Evolutionary conservation across 2,113 vertebrate genomes (phyloP).

Genomic region (Psittacara wagleri): DNA sequence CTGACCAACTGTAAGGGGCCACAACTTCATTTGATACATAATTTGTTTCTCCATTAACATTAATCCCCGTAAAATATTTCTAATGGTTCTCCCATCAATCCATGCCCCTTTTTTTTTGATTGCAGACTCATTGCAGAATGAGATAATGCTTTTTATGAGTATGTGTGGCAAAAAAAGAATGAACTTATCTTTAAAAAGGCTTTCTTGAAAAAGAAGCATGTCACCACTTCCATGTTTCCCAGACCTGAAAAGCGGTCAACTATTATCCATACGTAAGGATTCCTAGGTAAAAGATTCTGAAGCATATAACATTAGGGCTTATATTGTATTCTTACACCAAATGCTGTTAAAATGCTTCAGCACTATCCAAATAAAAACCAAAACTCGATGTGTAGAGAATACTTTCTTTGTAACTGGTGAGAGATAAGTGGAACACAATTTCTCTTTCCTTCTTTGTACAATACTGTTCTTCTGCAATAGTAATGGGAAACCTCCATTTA

Average conservation of each 20-base stretch:
- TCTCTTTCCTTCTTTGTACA: not conserved
- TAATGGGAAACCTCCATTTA: not conserved
- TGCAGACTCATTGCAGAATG: not conserved
- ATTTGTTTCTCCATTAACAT: constrained; percentile 18
- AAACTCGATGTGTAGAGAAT: too few relatives aligned
- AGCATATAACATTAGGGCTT: not conserved
- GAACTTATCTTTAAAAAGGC: not conserved
- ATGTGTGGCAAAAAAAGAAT: not conserved
- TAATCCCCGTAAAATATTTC: constrained; percentile 48
- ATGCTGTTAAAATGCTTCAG: not conserved
- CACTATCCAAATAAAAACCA: not conserved
- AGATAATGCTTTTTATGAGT: not conserved
- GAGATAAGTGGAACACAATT: not conserved
- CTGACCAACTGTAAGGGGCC: not conserved
- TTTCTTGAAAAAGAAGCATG: not conserved
- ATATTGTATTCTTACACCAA: not conserved
- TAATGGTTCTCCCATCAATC: constrained; percentile 27
- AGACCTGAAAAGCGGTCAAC: not conserved
- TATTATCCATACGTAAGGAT: not conserved
- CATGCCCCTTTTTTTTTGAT: constrained; percentile 28
- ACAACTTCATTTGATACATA: constrained; percentile 30
- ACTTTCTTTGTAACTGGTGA: not conserved
- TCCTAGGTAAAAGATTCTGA: not conserved
- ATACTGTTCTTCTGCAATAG: accelerated
- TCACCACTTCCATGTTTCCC: not conserved